These are phyloP conservation scores for Vombatus ursinus DNA, from an alignment of 2,113 vertebrate genomes.

Conservation along the genomic window DNA sequence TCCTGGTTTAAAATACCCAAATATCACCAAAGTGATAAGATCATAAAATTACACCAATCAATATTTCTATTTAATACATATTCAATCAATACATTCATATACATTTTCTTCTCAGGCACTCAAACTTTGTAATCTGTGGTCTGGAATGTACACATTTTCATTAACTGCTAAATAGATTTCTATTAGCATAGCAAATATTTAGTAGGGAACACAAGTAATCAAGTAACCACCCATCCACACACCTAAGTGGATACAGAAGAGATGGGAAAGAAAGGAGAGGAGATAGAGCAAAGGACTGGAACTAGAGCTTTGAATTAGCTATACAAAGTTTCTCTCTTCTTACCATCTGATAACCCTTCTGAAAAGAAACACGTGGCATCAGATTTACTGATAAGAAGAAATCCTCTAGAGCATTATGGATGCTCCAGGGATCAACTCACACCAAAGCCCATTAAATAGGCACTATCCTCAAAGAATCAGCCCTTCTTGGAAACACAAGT, in stretches of 20 bases:
- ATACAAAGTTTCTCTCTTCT: background rate
- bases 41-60: too few species aligned
- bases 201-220: background rate
- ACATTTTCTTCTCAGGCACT: too few species aligned
- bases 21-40: too few species aligned
- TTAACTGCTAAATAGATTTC: too few species aligned
- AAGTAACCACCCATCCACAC: background rate
- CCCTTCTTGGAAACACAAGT: background rate
- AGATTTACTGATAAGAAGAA: background rate
- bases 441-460: background rate
- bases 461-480: background rate
- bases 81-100: too few species aligned
- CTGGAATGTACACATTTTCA: too few species aligned
- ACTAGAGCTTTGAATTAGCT: background rate
- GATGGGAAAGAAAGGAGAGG: background rate
- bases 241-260: background rate
- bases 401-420: background rate
- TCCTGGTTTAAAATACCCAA: too few species aligned
- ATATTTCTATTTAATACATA: too few species aligned
- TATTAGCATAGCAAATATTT: too few species aligned
- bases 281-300: background rate
- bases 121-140: too few species aligned
- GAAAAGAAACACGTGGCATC: background rate
- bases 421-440: background rate
- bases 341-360: background rate